Conservation (phyloP, 2,888 invertebrate species). For the Ophion costatus region DNA sequence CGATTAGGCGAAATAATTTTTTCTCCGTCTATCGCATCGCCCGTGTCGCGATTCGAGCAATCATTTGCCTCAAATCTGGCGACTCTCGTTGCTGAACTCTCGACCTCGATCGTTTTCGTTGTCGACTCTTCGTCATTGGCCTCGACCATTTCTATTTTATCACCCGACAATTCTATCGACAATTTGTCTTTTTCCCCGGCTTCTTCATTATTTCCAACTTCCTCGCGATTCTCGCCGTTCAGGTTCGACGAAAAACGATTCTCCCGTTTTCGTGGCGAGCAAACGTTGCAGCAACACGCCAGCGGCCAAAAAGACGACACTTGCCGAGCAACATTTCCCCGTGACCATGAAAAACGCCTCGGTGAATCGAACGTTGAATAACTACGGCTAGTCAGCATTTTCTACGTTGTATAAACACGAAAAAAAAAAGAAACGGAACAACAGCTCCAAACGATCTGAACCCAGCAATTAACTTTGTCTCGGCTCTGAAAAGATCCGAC, state of each 20-base stretch:
- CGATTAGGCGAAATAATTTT: conserved; percentile 31
- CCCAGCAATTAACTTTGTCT: conserved; percentile 19
- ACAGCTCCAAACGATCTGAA: conserved; percentile 32
- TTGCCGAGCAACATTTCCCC: conserved; percentile 66
- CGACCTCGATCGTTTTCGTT: conserved; percentile 20
- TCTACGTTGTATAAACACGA: not conserved
- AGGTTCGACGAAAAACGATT: conserved; percentile 13
- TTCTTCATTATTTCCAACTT: conserved; percentile 31
- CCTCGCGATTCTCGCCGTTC: conserved; percentile 17
- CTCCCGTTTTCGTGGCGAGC: conserved; percentile 60
- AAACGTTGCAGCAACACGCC: conserved; percentile 71
- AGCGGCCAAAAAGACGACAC: conserved; percentile 67
- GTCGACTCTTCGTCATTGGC: conserved; percentile 9
- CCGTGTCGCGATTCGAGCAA: conserved; percentile 19
- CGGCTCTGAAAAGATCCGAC: conserved; percentile 21
- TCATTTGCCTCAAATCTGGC: conserved; percentile 28
- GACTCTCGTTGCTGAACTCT: conserved; percentile 33
- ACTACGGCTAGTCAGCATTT: conserved; percentile 65
- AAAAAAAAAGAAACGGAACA: conserved; percentile 15
- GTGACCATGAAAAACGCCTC: conserved; percentile 62
- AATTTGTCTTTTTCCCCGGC: conserved; percentile 20
- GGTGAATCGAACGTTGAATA: conserved; percentile 72
- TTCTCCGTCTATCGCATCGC: conserved; percentile 16
- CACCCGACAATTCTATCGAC: conserved; percentile 24
- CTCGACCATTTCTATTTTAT: conserved; percentile 19